Percentiles rank a stretch among this genome's conserved stretches.
These are phyloP conservation scores for Clavelina lepadiformis DNA, from an alignment of 23 tunicate genomes.

Conservation along the genomic window DNA sequence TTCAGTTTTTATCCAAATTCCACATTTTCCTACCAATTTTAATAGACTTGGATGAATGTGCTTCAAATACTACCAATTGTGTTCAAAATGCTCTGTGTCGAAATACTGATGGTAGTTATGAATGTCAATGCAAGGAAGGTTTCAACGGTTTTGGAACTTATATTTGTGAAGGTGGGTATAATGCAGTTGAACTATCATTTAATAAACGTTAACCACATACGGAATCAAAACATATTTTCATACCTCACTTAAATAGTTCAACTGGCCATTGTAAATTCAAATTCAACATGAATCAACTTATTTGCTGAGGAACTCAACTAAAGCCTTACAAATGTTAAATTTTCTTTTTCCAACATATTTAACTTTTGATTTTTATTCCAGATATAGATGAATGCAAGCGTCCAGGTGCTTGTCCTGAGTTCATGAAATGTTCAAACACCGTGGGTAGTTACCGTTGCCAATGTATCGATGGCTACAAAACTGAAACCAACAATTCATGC, in stretches of 20 bases:
- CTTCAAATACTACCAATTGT: slow-evolving; percentile 18
- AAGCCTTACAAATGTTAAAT: not conserved
- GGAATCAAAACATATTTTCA: too few relatives aligned
- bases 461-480: slow-evolving; percentile 12
- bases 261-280: too few relatives aligned
- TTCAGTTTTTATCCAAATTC: too few relatives aligned
- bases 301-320: too few relatives aligned
- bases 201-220: too few relatives aligned
- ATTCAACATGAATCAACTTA: too few relatives aligned
- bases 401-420: not conserved
- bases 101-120: slow-evolving; percentile 29
- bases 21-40: too few relatives aligned
- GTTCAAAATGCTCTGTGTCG: slow-evolving; percentile 14
- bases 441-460: slow-evolving; percentile 10
- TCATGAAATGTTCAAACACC: slow-evolving; percentile 6
- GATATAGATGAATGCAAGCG: slow-evolving; percentile 35
- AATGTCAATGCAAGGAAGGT: slow-evolving; percentile 34
- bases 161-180: slow-evolving; percentile 37
- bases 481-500: not conserved
- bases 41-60: too few relatives aligned
- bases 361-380: not conserved
- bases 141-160: slow-evolving; percentile 29
- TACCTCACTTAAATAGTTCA: too few relatives aligned
- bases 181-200: too few relatives aligned
- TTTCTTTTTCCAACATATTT: not conserved